Evolutionary conservation across 2,113 vertebrate genomes (phyloP), one percentile per base, ranked within the genome.

Genomic region (Hymenochirus boettgeri): DNA sequence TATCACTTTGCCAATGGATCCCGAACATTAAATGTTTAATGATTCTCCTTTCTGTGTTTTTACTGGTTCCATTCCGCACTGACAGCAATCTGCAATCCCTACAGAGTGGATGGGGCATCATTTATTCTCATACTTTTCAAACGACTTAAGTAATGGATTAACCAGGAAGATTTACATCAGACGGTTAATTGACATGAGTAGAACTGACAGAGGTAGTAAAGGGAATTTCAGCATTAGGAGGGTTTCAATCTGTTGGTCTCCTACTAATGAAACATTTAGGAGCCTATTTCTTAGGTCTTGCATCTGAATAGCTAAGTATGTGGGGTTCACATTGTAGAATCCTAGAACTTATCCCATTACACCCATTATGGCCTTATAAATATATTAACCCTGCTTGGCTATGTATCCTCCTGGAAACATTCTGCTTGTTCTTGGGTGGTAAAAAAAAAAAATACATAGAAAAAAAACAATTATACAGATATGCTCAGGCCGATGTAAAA

Each of bases 11-110:
- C 56, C 56, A 42, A 59, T 59, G 57, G 47, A 67, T 67, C 25
- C 45, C 50, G 64, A 51, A 27, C 56, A 67, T 59, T 67, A 59
- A 67, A 59, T 67, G 65, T 67, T 67, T 67, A 67, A 67, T 67
- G 65, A 67, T 60, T 67, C 56, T 58, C 25, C n/a, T 10, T 51
- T 67, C 56, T 42, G 31, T 59, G 64, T 67, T 67, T 67, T 58
- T 39, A 59, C 47, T 52, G 56, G 64, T 59, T 67, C 46, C 47
- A 59, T 59, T 52, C 18, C 17, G 53, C 56, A 39, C 56, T 67
- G 65, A 67, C 47, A 67, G 65, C 65, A 52, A 52, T 53, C 47
- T 23, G 31, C 33, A 27, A 45, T 67, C 65, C 57, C 65, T 15
- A 5, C 18, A 26, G 64, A 67, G 47, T 18, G 31, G n/a, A 66